Percentiles rank a stretch among this genome's conserved stretches.
phyloP scores from a whole-genome alignment of 2,888 invertebrate species.

The Synanthedon andrenaeformis region DNA sequence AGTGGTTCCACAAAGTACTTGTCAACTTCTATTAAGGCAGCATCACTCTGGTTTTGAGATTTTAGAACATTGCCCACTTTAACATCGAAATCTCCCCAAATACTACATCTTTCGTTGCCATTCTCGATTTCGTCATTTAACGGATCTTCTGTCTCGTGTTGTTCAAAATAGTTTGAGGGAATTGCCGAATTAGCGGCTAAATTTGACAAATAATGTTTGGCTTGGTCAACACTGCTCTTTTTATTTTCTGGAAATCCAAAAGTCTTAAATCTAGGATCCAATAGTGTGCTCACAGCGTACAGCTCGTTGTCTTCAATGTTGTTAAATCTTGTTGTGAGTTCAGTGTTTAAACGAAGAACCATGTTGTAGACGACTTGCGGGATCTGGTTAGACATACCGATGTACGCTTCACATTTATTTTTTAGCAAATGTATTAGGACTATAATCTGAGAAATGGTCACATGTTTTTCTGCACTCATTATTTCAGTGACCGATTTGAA shows the following conservation, averaged over 20 bases:
- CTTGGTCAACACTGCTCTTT: neutral
- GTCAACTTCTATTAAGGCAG: conserved; percentile 1
- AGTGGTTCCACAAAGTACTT: conserved; percentile 1
- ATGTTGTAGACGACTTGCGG: conserved; percentile 1
- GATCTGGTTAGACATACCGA: neutral
- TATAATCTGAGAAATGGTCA: conserved; percentile 2
- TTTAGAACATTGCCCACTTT: conserved; percentile 1
- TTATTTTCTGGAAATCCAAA: conserved; percentile 1
- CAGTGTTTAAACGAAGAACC: neutral
- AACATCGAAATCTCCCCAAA: conserved; percentile 4
- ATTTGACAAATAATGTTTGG: neutral
- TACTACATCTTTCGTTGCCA: neutral
- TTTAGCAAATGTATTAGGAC: conserved; percentile 1
- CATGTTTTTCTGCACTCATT: conserved; percentile 2
- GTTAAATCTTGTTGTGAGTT: neutral
- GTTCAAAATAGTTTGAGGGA: neutral
- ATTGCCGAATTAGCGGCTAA: neutral
- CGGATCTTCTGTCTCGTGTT: neutral
- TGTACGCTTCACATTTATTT: conserved; percentile 3
- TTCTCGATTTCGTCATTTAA: neutral
- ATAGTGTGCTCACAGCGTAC: neutral
- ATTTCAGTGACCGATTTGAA: neutral
- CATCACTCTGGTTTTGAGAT: conserved; percentile 1
- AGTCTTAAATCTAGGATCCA: conserved; percentile 1
- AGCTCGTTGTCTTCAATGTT: neutral